phyloP scores from a whole-genome alignment of 1,140 invertebrate species.

The Tetramorium alpestre region DNA sequence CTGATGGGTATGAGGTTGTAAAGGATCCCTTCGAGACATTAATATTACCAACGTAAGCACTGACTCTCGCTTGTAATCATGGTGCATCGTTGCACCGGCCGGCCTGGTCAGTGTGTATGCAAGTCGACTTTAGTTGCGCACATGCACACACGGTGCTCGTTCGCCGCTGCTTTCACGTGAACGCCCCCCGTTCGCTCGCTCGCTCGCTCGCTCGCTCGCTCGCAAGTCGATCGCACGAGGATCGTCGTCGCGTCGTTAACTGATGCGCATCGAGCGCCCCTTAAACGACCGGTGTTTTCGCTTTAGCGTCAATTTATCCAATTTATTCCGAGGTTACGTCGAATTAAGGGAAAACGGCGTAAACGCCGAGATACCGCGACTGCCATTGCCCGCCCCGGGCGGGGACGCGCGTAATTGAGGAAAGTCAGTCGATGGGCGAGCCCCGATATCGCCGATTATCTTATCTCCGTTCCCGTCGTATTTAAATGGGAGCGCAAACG shows the following conservation, averaged over 20 bases:
- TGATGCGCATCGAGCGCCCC: constrained; percentile 56
- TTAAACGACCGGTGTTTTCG: constrained; percentile 72
- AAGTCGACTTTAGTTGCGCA: constrained; percentile 42
- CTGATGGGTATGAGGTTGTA: constrained; percentile 81
- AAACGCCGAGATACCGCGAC: constrained; percentile 39
- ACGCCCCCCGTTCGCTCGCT: constrained; percentile 5
- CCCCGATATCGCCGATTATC: constrained; percentile 38
- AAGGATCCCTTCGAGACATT: constrained; percentile 81
- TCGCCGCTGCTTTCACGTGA: constrained; percentile 49
- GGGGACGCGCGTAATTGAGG: constrained; percentile 41
- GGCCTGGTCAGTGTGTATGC: constrained; percentile 36
- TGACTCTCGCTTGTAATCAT: constrained; percentile 76
- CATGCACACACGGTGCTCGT: background rate
- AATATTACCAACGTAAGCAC: constrained; percentile 80
- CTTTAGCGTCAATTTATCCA: constrained; percentile 73
- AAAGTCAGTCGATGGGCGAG: constrained; percentile 44
- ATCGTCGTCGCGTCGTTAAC: constrained; percentile 69
- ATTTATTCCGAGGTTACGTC: constrained; percentile 68
- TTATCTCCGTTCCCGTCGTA: constrained; percentile 32
- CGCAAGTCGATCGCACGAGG: constrained; percentile 55
- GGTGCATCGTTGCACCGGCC: constrained; percentile 73
- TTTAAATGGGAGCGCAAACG: constrained; percentile 35
- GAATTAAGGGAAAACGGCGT: constrained; percentile 60
- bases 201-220: constrained; percentile 13
- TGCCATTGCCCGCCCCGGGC: constrained; percentile 33